Evolutionary conservation across 2,113 vertebrate species (phyloP).

Genomic region (Cricetomys ansorgei): DNA sequence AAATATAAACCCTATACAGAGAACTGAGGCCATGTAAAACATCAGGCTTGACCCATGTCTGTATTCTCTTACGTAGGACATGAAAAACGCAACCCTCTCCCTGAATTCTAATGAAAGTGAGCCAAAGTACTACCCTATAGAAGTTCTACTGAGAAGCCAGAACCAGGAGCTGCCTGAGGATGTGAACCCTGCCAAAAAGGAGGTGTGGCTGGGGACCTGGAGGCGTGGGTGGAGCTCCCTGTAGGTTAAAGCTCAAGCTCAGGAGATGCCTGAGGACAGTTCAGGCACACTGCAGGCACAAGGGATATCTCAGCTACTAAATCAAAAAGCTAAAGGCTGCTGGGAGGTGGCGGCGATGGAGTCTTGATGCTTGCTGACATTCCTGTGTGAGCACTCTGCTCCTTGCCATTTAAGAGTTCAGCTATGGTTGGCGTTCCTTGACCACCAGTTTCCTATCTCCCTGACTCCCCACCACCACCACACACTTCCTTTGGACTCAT

Average conservation of each 20-base stretch:
- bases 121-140: constrained; percentile 83
- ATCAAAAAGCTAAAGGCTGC: too few relatives aligned
- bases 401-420: not conserved
- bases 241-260: not conserved
- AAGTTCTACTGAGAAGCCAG: constrained; percentile 86
- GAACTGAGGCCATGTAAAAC: not conserved
- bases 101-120: constrained; percentile 35
- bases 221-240: not conserved
- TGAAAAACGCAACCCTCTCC: constrained; percentile 57
- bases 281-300: not conserved
- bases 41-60: not conserved
- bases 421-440: not conserved
- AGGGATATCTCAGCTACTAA: not conserved
- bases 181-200: constrained; percentile 89
- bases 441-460: not conserved
- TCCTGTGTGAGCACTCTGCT: not conserved
- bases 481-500: not conserved
- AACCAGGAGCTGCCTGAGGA: constrained; percentile 88
- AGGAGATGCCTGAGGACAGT: not conserved
- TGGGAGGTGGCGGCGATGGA: too few relatives aligned
- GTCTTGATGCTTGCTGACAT: not conserved
- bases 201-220: constrained; percentile 83
- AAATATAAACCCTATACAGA: not conserved
- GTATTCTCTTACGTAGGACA: constrained; percentile 71
- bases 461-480: not conserved